phyloP scores from a whole-genome alignment of 2,888 invertebrate species.

The Microctonus aethiopoides region DNA sequence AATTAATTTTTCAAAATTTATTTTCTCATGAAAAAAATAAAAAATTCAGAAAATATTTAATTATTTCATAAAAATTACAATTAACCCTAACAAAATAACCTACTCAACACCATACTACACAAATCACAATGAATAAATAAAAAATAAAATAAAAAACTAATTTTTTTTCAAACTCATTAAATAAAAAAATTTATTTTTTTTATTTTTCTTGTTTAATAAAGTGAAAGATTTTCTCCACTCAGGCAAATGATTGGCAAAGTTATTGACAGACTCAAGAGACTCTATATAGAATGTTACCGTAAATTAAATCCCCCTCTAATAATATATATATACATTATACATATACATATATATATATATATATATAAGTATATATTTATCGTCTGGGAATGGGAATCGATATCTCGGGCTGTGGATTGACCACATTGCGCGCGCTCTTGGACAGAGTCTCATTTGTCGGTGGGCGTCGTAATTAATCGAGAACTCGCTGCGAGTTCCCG shows the following conservation, averaged over 20 bases:
- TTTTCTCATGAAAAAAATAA: no score
- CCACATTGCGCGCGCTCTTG: constrained; percentile 35
- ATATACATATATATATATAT: constrained; percentile 11
- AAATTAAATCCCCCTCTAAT: constrained; percentile 24
- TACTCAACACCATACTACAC: no score
- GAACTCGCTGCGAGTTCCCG: constrained; percentile 52
- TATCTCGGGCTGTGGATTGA: constrained; percentile 32
- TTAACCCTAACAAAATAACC: no score
- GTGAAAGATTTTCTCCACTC: constrained; percentile 13
- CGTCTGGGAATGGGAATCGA: constrained; percentile 26
- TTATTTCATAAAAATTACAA: no score
- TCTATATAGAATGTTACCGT: constrained; percentile 18
- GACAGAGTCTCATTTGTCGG: constrained; percentile 58
- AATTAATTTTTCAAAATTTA: no score
- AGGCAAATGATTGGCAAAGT: constrained; percentile 15
- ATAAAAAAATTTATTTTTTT: background rate
- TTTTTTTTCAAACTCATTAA: background rate
- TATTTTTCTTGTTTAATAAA: background rate
- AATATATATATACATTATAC: no score
- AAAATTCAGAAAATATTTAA: no score
- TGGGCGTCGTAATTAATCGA: constrained; percentile 66
- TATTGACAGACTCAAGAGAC: constrained; percentile 20
- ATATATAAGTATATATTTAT: constrained; percentile 6
- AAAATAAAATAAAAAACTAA: background rate
- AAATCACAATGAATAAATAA: no score